Evolutionary conservation across 2,797 vertebrate species (phyloP).

Genomic region (Galaxias olidus): DNA sequence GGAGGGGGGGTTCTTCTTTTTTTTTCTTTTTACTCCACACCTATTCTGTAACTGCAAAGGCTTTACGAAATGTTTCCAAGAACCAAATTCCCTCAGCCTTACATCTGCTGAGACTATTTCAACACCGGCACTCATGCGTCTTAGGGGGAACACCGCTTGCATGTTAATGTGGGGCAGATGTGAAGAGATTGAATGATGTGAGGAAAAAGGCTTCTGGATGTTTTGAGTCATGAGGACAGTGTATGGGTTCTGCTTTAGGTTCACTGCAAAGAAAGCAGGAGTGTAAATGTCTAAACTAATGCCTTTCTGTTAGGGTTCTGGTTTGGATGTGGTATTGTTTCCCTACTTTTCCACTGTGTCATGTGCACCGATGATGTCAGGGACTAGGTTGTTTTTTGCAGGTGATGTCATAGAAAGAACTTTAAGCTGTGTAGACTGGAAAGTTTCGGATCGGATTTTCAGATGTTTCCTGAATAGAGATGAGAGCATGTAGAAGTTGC

Average conservation of each 20-base stretch:
- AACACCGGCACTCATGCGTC: conserved; percentile 39
- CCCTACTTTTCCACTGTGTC: conserved; percentile 56
- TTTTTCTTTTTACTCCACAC: conserved; percentile 19
- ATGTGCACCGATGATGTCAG: conserved; percentile 56
- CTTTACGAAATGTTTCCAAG: conserved; percentile 47
- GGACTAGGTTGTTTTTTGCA: conserved; percentile 30
- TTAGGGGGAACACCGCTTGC: conserved; percentile 57
- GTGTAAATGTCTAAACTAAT: too few species aligned
- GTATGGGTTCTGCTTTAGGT: not conserved
- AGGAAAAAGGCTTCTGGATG: conserved; percentile 42
- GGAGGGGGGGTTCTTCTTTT: too few species aligned
- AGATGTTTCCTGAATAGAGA: not conserved
- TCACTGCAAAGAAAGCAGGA: too few species aligned
- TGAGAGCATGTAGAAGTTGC: too few species aligned
- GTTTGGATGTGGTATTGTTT: not conserved
- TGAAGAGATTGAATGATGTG: conserved; percentile 46
- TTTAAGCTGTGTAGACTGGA: conserved; percentile 47
- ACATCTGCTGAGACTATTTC: conserved; percentile 48
- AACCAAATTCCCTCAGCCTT: conserved; percentile 18
- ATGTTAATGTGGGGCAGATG: conserved; percentile 73
- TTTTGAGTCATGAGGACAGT: conserved; percentile 41
- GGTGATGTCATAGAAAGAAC: conserved; percentile 51
- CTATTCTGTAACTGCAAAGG: conserved; percentile 39
- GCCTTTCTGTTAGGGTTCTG: conserved; percentile 10
- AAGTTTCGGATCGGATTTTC: conserved; percentile 6